Conservation (phyloP, 2,888 invertebrate species). For the Troglohyphantes excavatus region DNA sequence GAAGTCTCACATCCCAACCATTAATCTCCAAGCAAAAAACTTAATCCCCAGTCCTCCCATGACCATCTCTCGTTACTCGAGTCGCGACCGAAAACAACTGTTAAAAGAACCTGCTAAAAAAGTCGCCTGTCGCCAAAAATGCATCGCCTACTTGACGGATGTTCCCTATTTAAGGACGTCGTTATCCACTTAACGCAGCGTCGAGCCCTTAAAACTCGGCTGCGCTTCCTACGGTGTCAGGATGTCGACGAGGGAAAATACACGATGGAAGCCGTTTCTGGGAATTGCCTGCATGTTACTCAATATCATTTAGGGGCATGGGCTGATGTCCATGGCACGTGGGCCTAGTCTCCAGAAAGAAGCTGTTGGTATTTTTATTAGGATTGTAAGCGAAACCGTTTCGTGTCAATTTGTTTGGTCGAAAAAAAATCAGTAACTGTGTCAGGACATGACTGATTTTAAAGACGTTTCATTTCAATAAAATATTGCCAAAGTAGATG, state of each 20-base stretch:
- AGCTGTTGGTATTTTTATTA: neutral
- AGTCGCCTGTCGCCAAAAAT: slow-evolving; percentile 44
- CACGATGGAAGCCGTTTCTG: neutral
- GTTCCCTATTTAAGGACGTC: slow-evolving; percentile 51
- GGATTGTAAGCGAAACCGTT: neutral
- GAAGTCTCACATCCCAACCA: neutral
- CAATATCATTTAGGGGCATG: neutral
- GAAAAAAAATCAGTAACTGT: no score
- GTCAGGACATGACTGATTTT: no score
- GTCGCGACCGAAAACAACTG: slow-evolving; percentile 27
- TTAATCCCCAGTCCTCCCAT: neutral
- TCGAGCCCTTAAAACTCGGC: neutral
- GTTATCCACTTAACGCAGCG: slow-evolving; percentile 63
- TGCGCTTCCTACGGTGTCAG: slow-evolving; percentile 55
- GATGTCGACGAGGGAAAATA: slow-evolving; percentile 14
- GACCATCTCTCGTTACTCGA: neutral
- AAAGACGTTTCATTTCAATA: no score
- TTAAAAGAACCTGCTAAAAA: neutral
- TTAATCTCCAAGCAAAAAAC: slow-evolving; percentile 11
- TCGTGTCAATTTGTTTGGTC: no score
- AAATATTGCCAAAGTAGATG: no score
- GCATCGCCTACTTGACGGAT: slow-evolving; percentile 48
- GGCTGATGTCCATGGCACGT: neutral
- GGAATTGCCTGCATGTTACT: slow-evolving; percentile 5
- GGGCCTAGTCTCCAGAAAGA: neutral